Conservation (phyloP, 92 coral and sea anemone genomes). For the Metridium senile region DNA sequence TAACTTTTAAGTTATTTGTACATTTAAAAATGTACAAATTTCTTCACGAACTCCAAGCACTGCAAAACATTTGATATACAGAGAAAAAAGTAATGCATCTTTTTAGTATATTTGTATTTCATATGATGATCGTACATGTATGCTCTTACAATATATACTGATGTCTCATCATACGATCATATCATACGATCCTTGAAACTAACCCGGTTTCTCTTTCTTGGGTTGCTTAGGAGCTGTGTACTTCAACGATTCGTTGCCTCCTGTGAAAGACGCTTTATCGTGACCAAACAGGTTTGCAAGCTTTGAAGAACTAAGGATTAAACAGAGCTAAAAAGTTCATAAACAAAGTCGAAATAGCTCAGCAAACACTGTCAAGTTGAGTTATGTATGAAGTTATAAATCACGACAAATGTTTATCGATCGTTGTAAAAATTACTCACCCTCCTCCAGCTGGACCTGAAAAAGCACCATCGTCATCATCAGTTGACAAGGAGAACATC, state of each 20-base stretch:
- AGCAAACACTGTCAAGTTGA: conserved; percentile 15
- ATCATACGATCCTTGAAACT: no score
- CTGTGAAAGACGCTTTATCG: conserved; percentile 84
- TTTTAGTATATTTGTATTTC: no score
- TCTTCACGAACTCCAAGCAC: no score
- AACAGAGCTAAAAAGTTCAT: background rate
- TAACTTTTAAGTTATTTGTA: no score
- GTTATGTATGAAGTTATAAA: background rate
- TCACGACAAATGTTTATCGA: background rate
- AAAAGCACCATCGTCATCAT: conserved; percentile 87
- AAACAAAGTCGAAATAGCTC: background rate
- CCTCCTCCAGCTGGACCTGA: conserved; percentile 72
- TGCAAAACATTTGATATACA: no score
- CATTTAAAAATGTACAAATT: no score
- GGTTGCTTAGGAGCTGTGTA: conserved; percentile 99
- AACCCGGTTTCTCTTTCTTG: conserved; percentile 82
- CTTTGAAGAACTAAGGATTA: conserved; percentile 75
- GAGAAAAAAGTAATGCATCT: no score
- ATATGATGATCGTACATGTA: background rate
- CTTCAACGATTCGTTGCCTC: conserved; percentile 92
- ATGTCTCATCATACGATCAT: no score
- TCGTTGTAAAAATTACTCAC: conserved; percentile 34
- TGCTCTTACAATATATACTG: no score
- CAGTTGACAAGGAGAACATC: conserved; percentile 83
- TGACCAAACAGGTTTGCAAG: conserved; percentile 94